Base-by-base conservation (phyloP, 1,140 invertebrate species). In the Nixonia krombeini region DNA sequence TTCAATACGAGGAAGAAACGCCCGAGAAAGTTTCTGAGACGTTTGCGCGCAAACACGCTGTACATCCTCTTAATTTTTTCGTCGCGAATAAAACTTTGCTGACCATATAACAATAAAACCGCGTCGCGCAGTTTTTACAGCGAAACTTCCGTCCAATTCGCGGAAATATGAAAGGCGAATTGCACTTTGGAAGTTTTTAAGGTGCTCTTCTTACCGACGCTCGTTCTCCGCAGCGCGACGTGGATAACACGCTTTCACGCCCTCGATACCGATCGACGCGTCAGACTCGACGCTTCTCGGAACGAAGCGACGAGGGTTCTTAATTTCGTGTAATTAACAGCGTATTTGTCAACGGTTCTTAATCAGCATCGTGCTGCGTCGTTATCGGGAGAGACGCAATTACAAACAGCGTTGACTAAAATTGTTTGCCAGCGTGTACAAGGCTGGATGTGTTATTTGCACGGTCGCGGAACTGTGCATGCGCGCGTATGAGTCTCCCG, bases 401-500 rank as follows among this genome's bases (percentile, higher is more conserved):
- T n/a, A 31, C 10, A 17, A 6, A 33, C 16, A 16, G 47, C 31
- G 37, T 41, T 12, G 13, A 35, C 7, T 12, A 13, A 4, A 13
- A 35, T 3, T 12, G n/a, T 35, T 13, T 5, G 13, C 4, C 33
- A 35, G n/a, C 12, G 9, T 21, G 6, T 21, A 21, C 6, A 21
- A 12, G 4, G 13, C 33, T 12, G 13, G n/a, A 35, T 35, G 33
- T 35, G 33, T 35, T 10, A 35, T 31, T 31, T 31, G 29, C 29
- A 8, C 10, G 9, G 2, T 31, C 8, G 29, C 9, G 9, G 2
- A 12, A 31, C 2, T 23, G 21, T 31, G 47, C 16, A 25, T 31
- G 15, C 29, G 12, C 28, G 40, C 18, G 10, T 55, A 31, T 41
- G 26, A 12, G 45, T 44, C 47, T 29, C 55, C 37, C 33, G 5